These are phyloP conservation scores for Andrena hattorfiana DNA, from an alignment of 2,888 invertebrate genomes.

Conservation along the genomic window DNA sequence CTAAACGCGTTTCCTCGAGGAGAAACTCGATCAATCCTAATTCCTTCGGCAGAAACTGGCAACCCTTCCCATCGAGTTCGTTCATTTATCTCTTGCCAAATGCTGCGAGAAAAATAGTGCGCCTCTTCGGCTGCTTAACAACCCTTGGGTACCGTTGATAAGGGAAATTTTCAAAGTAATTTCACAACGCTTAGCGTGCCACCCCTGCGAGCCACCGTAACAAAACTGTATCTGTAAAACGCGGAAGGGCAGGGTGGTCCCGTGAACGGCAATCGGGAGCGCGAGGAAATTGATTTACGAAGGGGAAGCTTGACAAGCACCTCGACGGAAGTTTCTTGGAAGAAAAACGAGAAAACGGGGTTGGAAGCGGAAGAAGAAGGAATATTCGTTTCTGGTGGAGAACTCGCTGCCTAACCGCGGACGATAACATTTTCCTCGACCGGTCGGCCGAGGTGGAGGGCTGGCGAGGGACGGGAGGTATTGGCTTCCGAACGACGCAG, in stretches of 20 bases:
- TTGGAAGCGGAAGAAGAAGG: slow-evolving; percentile 27
- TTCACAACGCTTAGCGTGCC: not conserved
- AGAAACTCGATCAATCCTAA: slow-evolving; percentile 38
- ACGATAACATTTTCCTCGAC: slow-evolving; percentile 38
- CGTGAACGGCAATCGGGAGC: not conserved
- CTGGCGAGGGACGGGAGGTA: slow-evolving; percentile 42
- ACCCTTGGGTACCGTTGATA: not conserved
- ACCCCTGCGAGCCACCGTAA: not conserved
- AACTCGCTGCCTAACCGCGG: slow-evolving; percentile 16
- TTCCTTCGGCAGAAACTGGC: slow-evolving; percentile 1
- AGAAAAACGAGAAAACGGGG: slow-evolving; percentile 34
- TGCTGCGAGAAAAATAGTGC: not conserved
- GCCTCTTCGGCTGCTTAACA: not conserved
- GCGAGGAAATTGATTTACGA: slow-evolving; percentile 52
- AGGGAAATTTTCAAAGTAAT: not conserved
- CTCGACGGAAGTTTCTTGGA: slow-evolving; percentile 15
- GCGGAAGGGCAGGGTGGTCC: not conserved
- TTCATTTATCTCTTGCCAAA: slow-evolving; percentile 36
- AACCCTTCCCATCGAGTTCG: slow-evolving; percentile 10
- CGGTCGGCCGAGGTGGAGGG: slow-evolving; percentile 26
- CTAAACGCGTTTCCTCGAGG: slow-evolving; percentile 17
- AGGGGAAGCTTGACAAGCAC: slow-evolving; percentile 34
- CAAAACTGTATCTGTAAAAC: not conserved
- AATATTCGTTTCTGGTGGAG: slow-evolving; percentile 29
- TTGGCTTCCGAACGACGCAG: slow-evolving; percentile 58